Base-by-base conservation (phyloP, 2,113 vertebrate genomes). In the Cyanistes caeruleus region DNA sequence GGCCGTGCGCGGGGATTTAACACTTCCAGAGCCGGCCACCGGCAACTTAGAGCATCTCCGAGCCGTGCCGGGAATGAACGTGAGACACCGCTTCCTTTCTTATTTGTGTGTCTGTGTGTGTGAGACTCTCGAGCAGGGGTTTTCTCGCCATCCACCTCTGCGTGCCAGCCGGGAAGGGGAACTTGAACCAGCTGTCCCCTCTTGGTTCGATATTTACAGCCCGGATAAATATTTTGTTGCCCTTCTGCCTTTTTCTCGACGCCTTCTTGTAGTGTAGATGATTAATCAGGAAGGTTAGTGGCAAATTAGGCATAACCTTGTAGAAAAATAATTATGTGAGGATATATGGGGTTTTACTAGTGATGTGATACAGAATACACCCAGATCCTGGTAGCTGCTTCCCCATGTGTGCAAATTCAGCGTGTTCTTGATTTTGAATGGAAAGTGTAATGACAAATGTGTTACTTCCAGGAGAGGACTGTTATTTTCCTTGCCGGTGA, bases 231-330 rank as follows among this genome's bases (percentile, higher is more conserved):
- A 55, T 94, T 95, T 91, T 51, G 73, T 52, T 70, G 70, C 83
- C 65, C 85, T 78, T 82, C 86, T 64, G 90, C 84, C 72, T 93
- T 95, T 81, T 84, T 80, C 64, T 93, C 79, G 70, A 65, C 31
- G 82, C 70, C 95, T 94, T 46, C 86, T 91, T 90, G 49, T 85
- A 93, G 85, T 30, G 86, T 22, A 85, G 95, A 56, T 95, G 94
- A 97, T 97, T 96, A 96, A 98, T 97, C 97, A 76, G 96, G 92
- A 87, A 96, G 96, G 96, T 96, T 94, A 93, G 96, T 96, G 98
- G 90, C 88, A 92, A 98, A 97, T 98, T 97, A 97, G 95, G 94
- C 97, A 84, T 91, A 97, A 96, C 95, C 95, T 93, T 94, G 97
- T 90, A 95, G 95, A 64, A 97, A 97, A 97, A 98, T 95, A 95